phyloP scores from a whole-genome alignment of 2,888 invertebrate genomes.

The Bedellia somnulentella region DNA sequence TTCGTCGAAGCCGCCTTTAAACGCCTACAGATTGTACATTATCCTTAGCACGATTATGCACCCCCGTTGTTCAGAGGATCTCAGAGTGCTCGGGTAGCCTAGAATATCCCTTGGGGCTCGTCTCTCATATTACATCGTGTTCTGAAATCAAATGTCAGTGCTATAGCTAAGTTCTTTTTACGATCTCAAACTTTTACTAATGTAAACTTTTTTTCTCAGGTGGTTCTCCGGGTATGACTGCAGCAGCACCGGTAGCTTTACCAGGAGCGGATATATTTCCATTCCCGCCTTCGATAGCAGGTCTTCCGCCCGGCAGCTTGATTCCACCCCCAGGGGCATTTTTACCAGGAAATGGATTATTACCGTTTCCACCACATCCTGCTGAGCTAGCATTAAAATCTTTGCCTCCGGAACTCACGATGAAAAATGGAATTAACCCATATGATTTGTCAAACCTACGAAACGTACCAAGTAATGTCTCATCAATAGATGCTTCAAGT shows the following conservation, averaged over 20 bases:
- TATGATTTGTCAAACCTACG: slow-evolving; percentile 44
- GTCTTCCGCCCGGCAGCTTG: slow-evolving; percentile 40
- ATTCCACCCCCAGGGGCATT: slow-evolving; percentile 62
- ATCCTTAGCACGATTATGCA: slow-evolving; percentile 62
- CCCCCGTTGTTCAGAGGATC: slow-evolving; percentile 58
- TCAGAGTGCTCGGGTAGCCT: slow-evolving; percentile 44
- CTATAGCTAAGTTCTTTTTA: slow-evolving; percentile 16
- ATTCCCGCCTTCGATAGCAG: slow-evolving; percentile 41
- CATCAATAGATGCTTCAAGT: slow-evolving; percentile 47
- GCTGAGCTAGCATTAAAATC: slow-evolving; percentile 49
- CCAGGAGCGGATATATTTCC: slow-evolving; percentile 47
- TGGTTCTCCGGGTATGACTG: slow-evolving; percentile 29
- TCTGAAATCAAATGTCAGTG: slow-evolving; percentile 28
- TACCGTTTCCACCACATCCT: slow-evolving; percentile 59
- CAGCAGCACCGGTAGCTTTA: slow-evolving; percentile 30
- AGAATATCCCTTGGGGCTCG: slow-evolving; percentile 40
- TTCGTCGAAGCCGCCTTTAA: slow-evolving; percentile 58
- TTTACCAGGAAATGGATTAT: slow-evolving; percentile 53
- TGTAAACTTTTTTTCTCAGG: slow-evolving; percentile 33
- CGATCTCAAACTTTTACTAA: slow-evolving; percentile 8
- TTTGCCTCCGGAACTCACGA: slow-evolving; percentile 46
- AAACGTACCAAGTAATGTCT: slow-evolving; percentile 43
- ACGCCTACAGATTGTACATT: slow-evolving; percentile 63
- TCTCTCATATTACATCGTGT: slow-evolving; percentile 57
- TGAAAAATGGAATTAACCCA: slow-evolving; percentile 60